A percentile compares a stretch with the other conserved stretches of the same genome.
Evolutionary conservation across 2,888 invertebrate genomes (phyloP).

Genomic region (Glaucopsyche alexis): DNA sequence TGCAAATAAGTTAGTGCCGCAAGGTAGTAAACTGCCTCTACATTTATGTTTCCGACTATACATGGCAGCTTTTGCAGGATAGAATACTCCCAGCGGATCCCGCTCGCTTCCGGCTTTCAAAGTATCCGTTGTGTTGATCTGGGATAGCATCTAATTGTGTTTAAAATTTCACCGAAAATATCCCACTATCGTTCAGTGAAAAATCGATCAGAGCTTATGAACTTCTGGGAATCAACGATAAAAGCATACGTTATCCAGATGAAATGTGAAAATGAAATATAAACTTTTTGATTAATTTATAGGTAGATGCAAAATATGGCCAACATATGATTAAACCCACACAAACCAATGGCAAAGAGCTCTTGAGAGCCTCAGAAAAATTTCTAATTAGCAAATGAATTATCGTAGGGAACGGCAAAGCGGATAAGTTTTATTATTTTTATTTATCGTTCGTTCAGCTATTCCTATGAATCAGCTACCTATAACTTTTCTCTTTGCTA

Average conservation of each 20-base stretch:
- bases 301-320: background rate
- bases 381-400: conserved; percentile 1
- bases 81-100: conserved; percentile 19
- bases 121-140: conserved; percentile 27
- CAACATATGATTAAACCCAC: background rate
- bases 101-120: conserved; percentile 12
- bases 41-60: conserved; percentile 9
- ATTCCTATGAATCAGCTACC: background rate
- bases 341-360: conserved; percentile 2
- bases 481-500: background rate
- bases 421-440: conserved; percentile 1
- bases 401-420: conserved; percentile 10
- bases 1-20: conserved; percentile 12
- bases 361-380: background rate
- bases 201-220: conserved; percentile 1
- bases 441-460: conserved; percentile 2
- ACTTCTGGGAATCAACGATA: background rate
- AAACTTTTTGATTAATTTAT: too few species aligned
- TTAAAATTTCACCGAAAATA: conserved; percentile 26
- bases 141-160: conserved; percentile 23
- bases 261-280: too few species aligned
- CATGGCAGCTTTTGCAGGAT: conserved; percentile 22
- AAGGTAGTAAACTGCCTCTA: conserved; percentile 14
- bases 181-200: background rate
- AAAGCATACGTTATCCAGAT: background rate